phyloP scores from a whole-genome alignment of 1,140 invertebrate genomes.

The Orchesella cincta region DNA sequence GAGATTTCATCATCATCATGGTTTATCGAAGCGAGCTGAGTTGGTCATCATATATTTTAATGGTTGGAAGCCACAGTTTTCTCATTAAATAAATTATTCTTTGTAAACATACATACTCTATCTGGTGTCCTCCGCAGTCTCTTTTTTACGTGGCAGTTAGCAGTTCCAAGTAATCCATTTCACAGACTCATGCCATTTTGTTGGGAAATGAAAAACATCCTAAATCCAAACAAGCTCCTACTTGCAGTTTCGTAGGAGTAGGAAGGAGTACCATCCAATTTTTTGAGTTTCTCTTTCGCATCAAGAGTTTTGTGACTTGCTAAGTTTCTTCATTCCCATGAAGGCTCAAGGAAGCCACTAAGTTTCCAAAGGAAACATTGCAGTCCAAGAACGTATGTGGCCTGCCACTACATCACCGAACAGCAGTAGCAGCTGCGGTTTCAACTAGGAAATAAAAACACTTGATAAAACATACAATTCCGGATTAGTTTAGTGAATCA shows the following conservation, averaged over 20 bases:
- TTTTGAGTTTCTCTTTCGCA: neutral
- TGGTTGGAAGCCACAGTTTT: too few species aligned
- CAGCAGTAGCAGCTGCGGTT: too few species aligned
- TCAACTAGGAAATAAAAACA: neutral
- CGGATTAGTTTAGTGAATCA: slow-evolving; percentile 7
- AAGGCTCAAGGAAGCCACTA: neutral
- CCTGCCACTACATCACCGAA: neutral
- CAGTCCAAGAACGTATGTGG: neutral
- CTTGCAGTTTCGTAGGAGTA: neutral
- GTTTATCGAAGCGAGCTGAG: slow-evolving; percentile 39
- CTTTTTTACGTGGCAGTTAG: too few species aligned
- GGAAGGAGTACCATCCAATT: too few species aligned
- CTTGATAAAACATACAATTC: neutral
- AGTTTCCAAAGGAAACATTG: neutral
- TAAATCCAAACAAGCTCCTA: slow-evolving; percentile 1
- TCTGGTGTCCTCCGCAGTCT: too few species aligned
- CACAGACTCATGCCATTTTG: neutral
- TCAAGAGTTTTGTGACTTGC: slow-evolving; percentile 18
- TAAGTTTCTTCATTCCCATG: slow-evolving; percentile 8
- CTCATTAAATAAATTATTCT: slow-evolving; percentile 3
- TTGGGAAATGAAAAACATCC: neutral
- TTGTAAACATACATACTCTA: slow-evolving; percentile 18
- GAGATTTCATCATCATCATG: slow-evolving; percentile 33
- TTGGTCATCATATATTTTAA: slow-evolving; percentile 27
- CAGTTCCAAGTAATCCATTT: neutral